phyloP scores from a whole-genome alignment of 1,140 invertebrate genomes.

The Papilio aristodemus region DNA sequence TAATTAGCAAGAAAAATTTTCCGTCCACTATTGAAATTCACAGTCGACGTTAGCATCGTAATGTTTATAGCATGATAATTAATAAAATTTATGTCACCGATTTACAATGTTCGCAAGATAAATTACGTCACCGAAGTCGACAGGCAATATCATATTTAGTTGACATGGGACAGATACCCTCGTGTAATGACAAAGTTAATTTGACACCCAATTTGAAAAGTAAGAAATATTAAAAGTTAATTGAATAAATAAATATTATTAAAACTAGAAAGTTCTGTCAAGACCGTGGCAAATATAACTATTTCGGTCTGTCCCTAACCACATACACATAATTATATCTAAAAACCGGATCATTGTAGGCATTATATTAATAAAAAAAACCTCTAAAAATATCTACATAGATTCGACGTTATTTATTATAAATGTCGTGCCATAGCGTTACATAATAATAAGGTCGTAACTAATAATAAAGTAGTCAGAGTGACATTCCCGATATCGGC shows the following conservation, averaged over 20 bases:
- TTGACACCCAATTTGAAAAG: slow-evolving; percentile 6
- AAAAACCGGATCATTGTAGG: no score
- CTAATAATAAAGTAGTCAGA: slow-evolving; percentile 23
- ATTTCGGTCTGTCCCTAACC: no score
- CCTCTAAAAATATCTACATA: not conserved
- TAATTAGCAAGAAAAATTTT: not conserved
- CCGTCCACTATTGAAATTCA: not conserved
- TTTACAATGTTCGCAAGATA: slow-evolving; percentile 22
- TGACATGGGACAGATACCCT: slow-evolving; percentile 17
- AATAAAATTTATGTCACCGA: slow-evolving; percentile 15
- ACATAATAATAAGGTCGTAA: slow-evolving; percentile 28
- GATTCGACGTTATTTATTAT: slow-evolving; percentile 10
- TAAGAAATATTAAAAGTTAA: not conserved
- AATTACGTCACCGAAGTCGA: slow-evolving; percentile 20
- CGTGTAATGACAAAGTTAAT: slow-evolving; percentile 17
- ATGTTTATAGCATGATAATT: slow-evolving; percentile 10
- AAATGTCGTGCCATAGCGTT: slow-evolving; percentile 1
- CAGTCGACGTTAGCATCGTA: not conserved
- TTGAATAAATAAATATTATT: not conserved
- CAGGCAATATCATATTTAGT: slow-evolving; percentile 19
- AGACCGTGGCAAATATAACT: no score
- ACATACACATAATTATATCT: no score
- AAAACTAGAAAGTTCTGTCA: no score
- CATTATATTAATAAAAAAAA: not conserved
- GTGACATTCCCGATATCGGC: slow-evolving; percentile 19